These are phyloP conservation scores for Leptinotarsa undecemlineata DNA, from an alignment of 1,140 invertebrate genomes.

Conservation along the genomic window DNA sequence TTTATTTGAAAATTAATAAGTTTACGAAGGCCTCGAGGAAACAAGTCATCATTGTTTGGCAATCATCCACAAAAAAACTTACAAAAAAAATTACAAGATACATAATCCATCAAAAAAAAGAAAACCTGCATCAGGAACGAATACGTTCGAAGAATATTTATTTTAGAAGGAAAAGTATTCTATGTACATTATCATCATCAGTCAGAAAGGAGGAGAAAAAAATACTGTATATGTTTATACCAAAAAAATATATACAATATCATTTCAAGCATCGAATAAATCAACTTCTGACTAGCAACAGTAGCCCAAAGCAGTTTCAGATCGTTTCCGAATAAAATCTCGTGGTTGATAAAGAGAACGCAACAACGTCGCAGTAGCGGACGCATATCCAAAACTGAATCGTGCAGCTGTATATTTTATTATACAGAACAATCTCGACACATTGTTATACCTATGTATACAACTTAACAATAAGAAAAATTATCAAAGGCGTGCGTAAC, in stretches of 20 bases:
- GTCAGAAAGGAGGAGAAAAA: constrained; percentile 38
- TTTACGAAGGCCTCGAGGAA: too few relatives aligned
- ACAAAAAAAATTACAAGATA: too few relatives aligned
- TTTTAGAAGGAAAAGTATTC: too few relatives aligned
- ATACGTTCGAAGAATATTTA: too few relatives aligned
- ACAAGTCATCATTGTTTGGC: too few relatives aligned
- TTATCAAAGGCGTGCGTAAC: constrained; percentile 8
- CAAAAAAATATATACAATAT: constrained; percentile 48
- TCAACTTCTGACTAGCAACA: constrained; percentile 45
- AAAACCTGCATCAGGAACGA: too few relatives aligned
- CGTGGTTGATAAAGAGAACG: neutral
- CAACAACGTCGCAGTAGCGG: neutral
- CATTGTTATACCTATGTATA: constrained; percentile 41
- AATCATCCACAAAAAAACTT: too few relatives aligned
- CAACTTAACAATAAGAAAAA: constrained; percentile 43
- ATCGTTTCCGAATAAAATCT: constrained; percentile 28
- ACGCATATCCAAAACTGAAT: constrained; percentile 44
- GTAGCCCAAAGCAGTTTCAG: constrained; percentile 47
- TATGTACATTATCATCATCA: constrained; percentile 29
- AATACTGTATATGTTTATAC: constrained; percentile 47
- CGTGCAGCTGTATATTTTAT: constrained; percentile 47
- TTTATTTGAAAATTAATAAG: too few relatives aligned
- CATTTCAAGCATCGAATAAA: constrained; percentile 26
- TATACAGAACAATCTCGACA: constrained; percentile 47
- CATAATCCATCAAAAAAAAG: too few relatives aligned